A percentile compares a stretch with the other conserved stretches of the same genome.
phyloP scores from a whole-genome alignment of 2,888 invertebrate species.

The Eledona agricola region DNA sequence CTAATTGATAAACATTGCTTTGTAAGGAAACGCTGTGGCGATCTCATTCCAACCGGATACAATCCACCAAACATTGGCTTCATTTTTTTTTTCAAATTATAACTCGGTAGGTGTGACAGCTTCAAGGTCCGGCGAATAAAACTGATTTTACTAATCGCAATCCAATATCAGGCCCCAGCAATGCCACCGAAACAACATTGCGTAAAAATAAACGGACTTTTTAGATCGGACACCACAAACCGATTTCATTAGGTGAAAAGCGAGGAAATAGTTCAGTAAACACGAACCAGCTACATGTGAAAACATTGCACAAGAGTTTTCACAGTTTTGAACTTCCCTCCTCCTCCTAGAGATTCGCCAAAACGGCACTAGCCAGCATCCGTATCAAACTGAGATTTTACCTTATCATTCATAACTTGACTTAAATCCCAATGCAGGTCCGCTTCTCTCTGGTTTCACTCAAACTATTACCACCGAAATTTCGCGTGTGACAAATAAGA shows the following conservation, averaged over 20 bases:
- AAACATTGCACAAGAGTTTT: neutral
- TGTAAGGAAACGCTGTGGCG: no score
- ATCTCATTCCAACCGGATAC: no score
- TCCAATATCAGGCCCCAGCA: no score
- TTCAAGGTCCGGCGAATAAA: conserved; percentile 14
- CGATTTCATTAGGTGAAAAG: no score
- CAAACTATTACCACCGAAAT: conserved; percentile 10
- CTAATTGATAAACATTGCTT: no score
- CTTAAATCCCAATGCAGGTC: conserved; percentile 15
- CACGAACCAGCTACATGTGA: neutral
- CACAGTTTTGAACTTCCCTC: conserved; percentile 24
- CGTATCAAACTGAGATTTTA: conserved; percentile 8
- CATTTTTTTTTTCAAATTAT: neutral
- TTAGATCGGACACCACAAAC: no score
- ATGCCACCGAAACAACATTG: no score
- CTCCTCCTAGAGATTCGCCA: conserved; percentile 8
- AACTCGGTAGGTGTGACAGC: conserved; percentile 24
- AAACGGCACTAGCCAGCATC: conserved; percentile 13
- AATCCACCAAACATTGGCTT: neutral
- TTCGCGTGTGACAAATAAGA: conserved; percentile 28
- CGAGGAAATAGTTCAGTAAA: neutral
- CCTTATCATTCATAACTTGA: conserved; percentile 41
- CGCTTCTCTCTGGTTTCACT: conserved; percentile 10
- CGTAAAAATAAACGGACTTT: neutral
- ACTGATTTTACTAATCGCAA: conserved; percentile 6